phyloP scores from a whole-genome alignment of 2,797 vertebrate genomes.

The Tapirus indicus region DNA sequence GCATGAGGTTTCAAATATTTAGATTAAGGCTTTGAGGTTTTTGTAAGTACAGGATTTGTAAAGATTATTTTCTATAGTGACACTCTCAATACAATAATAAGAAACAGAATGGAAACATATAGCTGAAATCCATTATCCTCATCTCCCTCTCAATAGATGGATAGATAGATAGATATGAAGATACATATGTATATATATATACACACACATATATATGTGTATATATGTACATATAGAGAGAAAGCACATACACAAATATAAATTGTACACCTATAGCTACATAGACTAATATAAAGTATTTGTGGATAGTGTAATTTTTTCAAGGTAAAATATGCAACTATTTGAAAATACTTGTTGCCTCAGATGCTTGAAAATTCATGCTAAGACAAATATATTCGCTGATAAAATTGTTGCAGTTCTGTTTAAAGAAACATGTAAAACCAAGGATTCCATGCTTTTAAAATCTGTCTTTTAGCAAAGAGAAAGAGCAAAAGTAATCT shows the following conservation, averaged over 20 bases:
- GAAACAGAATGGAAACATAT: conserved; percentile 15
- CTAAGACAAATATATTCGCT: conserved; percentile 46
- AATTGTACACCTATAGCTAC: background rate
- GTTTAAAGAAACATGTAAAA: conserved; percentile 65
- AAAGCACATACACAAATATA: background rate
- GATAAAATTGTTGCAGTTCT: conserved; percentile 59
- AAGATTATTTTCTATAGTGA: conserved; percentile 39
- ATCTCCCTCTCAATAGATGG: background rate
- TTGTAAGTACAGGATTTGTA: conserved; percentile 50
- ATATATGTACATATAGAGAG: background rate
- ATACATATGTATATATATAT: background rate
- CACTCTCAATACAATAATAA: conserved; percentile 20
- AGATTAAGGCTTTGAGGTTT: conserved; percentile 10
- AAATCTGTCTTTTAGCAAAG: conserved; percentile 69
- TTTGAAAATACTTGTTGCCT: conserved; percentile 58
- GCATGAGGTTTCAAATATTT: conserved; percentile 56
- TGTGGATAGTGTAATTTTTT: conserved; percentile 56
- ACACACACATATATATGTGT: background rate
- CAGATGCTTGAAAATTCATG: conserved; percentile 55
- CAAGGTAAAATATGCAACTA: conserved; percentile 43
- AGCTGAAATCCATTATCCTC: background rate
- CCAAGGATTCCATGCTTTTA: conserved; percentile 38
- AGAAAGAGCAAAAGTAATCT: conserved; percentile 64
- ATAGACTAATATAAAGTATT: background rate
- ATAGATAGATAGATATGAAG: background rate